Base-by-base conservation (phyloP, 1,140 invertebrate genomes). In the Panonychus citri region DNA sequence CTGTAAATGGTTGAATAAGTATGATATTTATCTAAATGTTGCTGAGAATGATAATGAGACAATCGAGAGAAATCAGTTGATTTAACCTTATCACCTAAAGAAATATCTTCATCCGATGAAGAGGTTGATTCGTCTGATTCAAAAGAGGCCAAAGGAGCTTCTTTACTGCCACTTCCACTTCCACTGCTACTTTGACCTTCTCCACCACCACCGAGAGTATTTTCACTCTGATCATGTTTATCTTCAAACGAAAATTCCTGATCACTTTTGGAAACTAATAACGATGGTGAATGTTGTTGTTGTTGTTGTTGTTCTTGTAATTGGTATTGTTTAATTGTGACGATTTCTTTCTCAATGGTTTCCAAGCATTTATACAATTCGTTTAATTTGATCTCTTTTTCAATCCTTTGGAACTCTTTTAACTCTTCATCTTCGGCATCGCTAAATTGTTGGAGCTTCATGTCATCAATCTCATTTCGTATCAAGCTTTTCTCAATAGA, bases 391-490 rank as follows among this genome's bases (percentile, higher is more conserved):
- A 59, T 59, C 43, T 59, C 58, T 17, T 37, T 25, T 48, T 59
- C 58, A 4, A 59, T 55, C 21, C 28, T 21, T 48, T 55, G 53
- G 51, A 59, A 59, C 40, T 59, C 58, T 53, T 21, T 21, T 10
- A 59, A 28, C 19, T 59, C 58, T 50, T 59, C 53, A 46, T 59
- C 58, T 1, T 57, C 58, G 3, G 19, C 54, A 28, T 59, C 58
- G 24, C 46, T 52, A n/a, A 26, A 30, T 10, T 17, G 26, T 52
- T 52, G 50, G 17, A n/a, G 17, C 15, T 52, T 52, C 15, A 52
- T 52, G 15, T 52, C 50, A 52, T 24, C 50, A 26, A 52, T 30
- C 19, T 52, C 50, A 37, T 26, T 26, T n/a, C 30, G 21, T 17
- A 52, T 27, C 19, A 52, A 19, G 19, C 26, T n/a, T 26, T 52